Evolutionary conservation across 2,888 invertebrate genomes (phyloP).

Genomic region (Caenorhabditis imperialis): DNA sequence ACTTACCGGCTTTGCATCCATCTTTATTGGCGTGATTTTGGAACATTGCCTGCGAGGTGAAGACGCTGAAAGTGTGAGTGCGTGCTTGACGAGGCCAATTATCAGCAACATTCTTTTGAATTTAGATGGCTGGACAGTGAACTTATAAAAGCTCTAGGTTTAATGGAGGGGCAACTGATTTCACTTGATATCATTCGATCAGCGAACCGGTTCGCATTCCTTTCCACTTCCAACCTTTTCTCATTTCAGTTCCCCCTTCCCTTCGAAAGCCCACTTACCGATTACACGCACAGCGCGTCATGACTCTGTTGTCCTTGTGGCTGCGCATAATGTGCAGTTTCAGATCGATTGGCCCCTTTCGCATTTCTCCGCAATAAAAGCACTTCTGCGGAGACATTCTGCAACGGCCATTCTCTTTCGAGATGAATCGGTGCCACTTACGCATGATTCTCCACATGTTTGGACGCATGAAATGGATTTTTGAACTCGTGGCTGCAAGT

Average conservation of each 20-base stretch:
- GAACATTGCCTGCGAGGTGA: slow-evolving; percentile 28
- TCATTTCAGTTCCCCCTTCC: not conserved
- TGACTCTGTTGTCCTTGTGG: slow-evolving; percentile 39
- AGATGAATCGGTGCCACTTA: slow-evolving; percentile 2
- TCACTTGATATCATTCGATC: slow-evolving; percentile 15
- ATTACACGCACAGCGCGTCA: slow-evolving; percentile 21
- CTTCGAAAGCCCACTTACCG: slow-evolving; percentile 7
- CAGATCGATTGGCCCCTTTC: slow-evolving; percentile 32
- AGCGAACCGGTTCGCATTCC: slow-evolving; percentile 5
- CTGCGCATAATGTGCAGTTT: slow-evolving; percentile 32
- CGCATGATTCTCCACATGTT: slow-evolving; percentile 31
- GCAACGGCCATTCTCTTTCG: not conserved
- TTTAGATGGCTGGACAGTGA: too few relatives aligned
- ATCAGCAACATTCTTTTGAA: too few relatives aligned
- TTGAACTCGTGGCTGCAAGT: slow-evolving; percentile 11
- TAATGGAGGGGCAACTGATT: too few relatives aligned
- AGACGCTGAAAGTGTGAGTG: slow-evolving; percentile 33
- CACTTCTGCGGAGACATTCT: slow-evolving; percentile 28
- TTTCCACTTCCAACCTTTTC: not conserved
- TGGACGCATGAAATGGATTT: slow-evolving; percentile 11
- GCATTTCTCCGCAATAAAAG: slow-evolving; percentile 45
- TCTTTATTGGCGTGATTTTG: slow-evolving; percentile 16
- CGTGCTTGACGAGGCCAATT: too few relatives aligned
- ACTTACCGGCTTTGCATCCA: slow-evolving; percentile 14
- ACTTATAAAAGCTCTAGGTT: too few relatives aligned